Evolutionary conservation across 2,888 invertebrate genomes (phyloP).

Genomic region (Hypomecis punctinalis): DNA sequence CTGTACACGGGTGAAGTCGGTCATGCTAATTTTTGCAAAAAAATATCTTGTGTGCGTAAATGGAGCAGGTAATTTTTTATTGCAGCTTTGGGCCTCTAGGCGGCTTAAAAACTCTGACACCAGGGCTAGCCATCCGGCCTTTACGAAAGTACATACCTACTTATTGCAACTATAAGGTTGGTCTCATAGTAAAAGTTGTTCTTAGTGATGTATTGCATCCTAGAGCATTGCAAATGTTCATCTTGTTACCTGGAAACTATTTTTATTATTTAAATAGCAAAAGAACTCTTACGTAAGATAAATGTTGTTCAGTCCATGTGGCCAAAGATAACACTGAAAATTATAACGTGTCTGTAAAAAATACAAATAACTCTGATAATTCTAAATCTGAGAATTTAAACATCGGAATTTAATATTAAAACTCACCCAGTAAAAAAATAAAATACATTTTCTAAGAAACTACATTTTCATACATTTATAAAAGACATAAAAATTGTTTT

Average conservation of each 20-base stretch:
- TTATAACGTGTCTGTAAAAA: constrained; percentile 2
- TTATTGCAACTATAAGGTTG: no score
- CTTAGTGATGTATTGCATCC: no score
- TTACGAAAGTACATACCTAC: no score
- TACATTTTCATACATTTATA: constrained; percentile 38
- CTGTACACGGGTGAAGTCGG: no score
- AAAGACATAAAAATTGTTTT: constrained; percentile 1
- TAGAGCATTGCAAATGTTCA: no score
- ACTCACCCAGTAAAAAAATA: constrained; percentile 51
- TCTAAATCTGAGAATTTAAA: not conserved
- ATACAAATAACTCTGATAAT: not conserved
- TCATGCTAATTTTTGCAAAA: no score
- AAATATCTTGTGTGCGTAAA: no score
- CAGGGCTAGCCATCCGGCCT: no score
- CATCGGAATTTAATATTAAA: not conserved
- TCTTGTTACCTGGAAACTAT: not conserved
- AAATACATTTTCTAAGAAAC: constrained; percentile 50
- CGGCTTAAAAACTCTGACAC: no score
- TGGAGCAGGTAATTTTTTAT: no score
- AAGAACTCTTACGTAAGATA: constrained; percentile 56
- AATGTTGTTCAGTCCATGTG: constrained; percentile 58
- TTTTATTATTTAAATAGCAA: not conserved
- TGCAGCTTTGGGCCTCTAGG: no score
- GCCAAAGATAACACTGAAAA: constrained; percentile 58
- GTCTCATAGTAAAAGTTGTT: no score